These are phyloP conservation scores for Indicator maculatus DNA, from an alignment of 2,113 vertebrate genomes.

Conservation along the genomic window DNA sequence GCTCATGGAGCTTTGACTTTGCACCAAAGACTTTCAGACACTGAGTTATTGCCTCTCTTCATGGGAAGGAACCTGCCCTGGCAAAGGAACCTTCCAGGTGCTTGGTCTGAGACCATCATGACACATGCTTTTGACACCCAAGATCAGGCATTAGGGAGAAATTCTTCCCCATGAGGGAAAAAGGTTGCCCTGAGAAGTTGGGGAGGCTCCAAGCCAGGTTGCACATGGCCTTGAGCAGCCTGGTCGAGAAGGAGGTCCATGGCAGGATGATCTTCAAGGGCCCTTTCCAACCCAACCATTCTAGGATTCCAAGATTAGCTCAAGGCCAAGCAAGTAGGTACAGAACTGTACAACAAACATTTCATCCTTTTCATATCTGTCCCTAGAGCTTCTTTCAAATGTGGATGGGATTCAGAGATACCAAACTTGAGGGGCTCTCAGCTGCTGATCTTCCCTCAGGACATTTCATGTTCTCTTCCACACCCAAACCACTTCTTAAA, in stretches of 20 bases:
- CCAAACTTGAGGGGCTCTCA: neutral
- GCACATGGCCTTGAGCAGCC: too few relatives aligned
- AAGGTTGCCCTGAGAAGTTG: too few relatives aligned
- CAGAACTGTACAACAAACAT: fast-evolving
- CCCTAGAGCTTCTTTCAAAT: neutral
- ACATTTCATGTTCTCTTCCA: neutral
- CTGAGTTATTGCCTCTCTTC: neutral
- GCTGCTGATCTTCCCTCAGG: neutral
- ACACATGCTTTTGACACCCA: fast-evolving
- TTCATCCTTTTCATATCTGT: neutral
- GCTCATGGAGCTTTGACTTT: neutral
- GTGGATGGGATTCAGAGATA: neutral
- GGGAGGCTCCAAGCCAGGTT: too few relatives aligned
- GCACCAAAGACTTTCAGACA: neutral
- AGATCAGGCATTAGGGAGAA: too few relatives aligned
- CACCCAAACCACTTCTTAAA: neutral
- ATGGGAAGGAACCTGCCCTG: neutral
- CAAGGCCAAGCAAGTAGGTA: fast-evolving
- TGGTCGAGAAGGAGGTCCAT: too few relatives aligned
- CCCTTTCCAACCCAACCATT: too few relatives aligned
- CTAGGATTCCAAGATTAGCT: neutral
- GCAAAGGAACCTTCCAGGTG: neutral
- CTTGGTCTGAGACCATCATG: neutral
- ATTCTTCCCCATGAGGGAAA: too few relatives aligned
- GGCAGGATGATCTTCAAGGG: too few relatives aligned